Evolutionary conservation across 2,113 vertebrate species (phyloP).

Genomic region (Myanophis thanlyinensis): DNA sequence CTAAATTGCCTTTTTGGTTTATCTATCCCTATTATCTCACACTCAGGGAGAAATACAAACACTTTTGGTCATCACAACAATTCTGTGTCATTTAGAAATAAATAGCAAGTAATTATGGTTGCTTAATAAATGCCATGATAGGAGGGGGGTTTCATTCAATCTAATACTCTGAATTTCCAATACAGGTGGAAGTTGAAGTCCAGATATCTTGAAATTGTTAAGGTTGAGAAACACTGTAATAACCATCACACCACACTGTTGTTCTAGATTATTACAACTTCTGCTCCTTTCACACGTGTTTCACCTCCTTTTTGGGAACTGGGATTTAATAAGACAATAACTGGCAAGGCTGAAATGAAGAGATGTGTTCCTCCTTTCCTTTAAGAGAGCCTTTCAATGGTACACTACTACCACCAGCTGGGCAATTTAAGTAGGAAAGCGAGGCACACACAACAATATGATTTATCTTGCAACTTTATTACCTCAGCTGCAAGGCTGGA

Average conservation of each 20-base stretch:
- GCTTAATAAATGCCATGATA: background rate
- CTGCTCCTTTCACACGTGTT: background rate
- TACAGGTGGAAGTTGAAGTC: background rate
- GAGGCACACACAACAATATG: background rate
- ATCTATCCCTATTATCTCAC: background rate
- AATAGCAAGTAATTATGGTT: background rate
- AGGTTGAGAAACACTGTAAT: background rate
- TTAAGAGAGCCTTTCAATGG: background rate
- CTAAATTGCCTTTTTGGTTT: background rate
- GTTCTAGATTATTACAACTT: background rate
- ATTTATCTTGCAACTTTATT: background rate
- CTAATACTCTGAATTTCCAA: background rate
- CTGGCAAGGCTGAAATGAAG: background rate
- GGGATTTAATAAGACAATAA: background rate
- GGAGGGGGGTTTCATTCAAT: background rate
- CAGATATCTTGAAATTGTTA: background rate
- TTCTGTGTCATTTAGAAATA: background rate
- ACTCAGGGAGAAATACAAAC: background rate
- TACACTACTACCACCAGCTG: conserved; percentile 39
- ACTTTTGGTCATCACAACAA: background rate
- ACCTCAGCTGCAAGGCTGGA: background rate
- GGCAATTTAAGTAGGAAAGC: rapidly evolving
- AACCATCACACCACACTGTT: background rate
- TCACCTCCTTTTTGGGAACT: background rate
- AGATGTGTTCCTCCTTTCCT: background rate